Conservation (phyloP, 2,888 invertebrate genomes). For the Leuctra nigra region DNA sequence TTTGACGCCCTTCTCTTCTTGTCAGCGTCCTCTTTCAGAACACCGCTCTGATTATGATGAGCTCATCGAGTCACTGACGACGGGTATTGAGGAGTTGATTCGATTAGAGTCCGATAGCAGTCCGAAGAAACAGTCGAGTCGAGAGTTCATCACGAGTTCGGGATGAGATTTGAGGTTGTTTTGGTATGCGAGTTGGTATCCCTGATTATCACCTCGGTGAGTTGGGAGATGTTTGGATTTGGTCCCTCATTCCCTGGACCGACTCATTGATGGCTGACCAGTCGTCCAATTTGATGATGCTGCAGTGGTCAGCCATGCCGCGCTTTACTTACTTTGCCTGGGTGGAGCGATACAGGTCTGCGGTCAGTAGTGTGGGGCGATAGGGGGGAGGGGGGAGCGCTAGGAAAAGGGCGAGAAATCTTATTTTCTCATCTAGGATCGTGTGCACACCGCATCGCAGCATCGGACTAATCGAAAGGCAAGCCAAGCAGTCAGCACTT, state of each 20-base stretch:
- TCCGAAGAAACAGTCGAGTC: no score
- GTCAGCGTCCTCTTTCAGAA: not conserved
- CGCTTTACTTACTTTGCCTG: slow-evolving; percentile 7
- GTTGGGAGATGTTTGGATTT: slow-evolving; percentile 11
- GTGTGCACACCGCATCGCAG: slow-evolving; percentile 20
- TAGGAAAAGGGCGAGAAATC: slow-evolving; percentile 22
- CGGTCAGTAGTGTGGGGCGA: not conserved
- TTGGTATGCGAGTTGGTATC: slow-evolving; percentile 13
- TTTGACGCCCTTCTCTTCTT: slow-evolving; percentile 12
- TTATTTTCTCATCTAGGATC: slow-evolving; percentile 27
- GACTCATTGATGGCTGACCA: slow-evolving; percentile 26
- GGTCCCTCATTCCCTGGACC: slow-evolving; percentile 5
- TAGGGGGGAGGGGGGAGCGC: slow-evolving; percentile 5
- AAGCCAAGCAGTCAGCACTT: slow-evolving; percentile 28
- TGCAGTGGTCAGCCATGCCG: slow-evolving; percentile 6
- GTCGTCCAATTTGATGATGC: slow-evolving; percentile 24
- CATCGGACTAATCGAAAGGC: slow-evolving; percentile 28
- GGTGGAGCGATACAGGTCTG: not conserved
- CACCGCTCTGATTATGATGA: slow-evolving; percentile 14
- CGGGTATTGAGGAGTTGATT: not conserved
- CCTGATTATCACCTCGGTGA: slow-evolving; percentile 20
- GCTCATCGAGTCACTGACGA: not conserved
- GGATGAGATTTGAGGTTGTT: slow-evolving; percentile 6
- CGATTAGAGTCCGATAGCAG: no score
- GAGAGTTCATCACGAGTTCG: no score